These are phyloP conservation scores for Aphelinus certus DNA, from an alignment of 1,140 invertebrate species.

Conservation along the genomic window DNA sequence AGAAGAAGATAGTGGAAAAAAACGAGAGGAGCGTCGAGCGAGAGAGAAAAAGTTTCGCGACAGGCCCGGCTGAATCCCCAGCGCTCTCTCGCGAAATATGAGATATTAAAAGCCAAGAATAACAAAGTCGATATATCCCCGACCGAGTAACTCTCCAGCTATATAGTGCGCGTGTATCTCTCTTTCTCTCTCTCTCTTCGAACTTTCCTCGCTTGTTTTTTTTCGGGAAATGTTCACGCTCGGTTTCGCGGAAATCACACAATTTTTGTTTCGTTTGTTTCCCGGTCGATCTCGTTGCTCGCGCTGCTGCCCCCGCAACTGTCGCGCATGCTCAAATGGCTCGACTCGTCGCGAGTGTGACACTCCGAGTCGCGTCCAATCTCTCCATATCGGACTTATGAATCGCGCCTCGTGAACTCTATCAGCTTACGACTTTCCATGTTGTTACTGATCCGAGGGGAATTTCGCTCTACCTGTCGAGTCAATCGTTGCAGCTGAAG, in stretches of 20 bases:
- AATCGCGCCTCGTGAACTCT: no score
- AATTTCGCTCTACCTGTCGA: no score
- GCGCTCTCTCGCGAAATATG: slow-evolving; percentile 37
- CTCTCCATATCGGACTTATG: no score
- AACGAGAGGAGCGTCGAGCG: neutral
- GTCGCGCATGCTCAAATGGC: no score
- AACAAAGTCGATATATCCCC: slow-evolving; percentile 37
- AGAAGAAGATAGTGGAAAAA: neutral
- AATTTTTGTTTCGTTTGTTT: slow-evolving; percentile 27
- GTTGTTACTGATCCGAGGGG: no score
- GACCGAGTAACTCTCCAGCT: slow-evolving; percentile 3
- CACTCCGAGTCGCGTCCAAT: no score
- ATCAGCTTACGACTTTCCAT: no score
- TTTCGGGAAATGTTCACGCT: no score
- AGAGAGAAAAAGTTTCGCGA: slow-evolving; percentile 23
- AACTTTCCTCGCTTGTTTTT: slow-evolving; percentile 10
- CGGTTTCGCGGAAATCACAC: no score
- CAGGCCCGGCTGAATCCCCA: slow-evolving; percentile 1
- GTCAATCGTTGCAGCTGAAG: no score
- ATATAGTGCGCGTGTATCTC: slow-evolving; percentile 25
- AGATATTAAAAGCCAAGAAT: slow-evolving; percentile 44
- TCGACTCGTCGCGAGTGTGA: no score
- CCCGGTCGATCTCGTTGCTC: slow-evolving; percentile 24
- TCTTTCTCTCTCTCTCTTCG: slow-evolving; percentile 16
- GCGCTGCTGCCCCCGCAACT: neutral